Evolutionary conservation across 2,113 vertebrate genomes (phyloP).

Genomic region (Petroica traversi): DNA sequence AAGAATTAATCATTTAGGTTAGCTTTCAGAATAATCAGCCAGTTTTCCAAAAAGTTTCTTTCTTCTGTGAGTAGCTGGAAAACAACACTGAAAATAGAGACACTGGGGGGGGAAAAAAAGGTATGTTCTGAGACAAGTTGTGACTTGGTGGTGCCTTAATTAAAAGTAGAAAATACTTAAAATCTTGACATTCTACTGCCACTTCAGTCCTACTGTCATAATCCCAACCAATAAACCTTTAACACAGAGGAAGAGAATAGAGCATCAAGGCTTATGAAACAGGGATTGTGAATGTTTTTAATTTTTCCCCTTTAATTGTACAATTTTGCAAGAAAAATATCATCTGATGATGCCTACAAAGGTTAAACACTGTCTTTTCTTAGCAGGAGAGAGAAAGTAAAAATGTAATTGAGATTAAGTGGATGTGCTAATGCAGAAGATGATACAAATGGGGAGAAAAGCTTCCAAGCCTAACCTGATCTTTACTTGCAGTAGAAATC

Average conservation of each 20-base stretch:
- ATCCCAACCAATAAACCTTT: not conserved
- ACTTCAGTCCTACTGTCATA: not conserved
- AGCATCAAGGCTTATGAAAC: not conserved
- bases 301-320: not conserved
- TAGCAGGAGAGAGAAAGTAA: not conserved
- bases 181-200: not conserved
- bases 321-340: not conserved
- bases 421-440: not conserved
- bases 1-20: not conserved
- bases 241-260: not conserved
- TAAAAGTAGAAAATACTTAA: not conserved
- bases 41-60: not conserved
- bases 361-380: not conserved
- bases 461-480: fast-evolving
- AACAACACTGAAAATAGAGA: not conserved
- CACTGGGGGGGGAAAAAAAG: fast-evolving
- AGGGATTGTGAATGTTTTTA: not conserved
- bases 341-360: not conserved
- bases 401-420: not conserved
- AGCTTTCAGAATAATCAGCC: not conserved
- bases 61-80: not conserved
- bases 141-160: not conserved
- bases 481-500: not conserved
- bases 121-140: not conserved
- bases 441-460: not conserved